Base-by-base conservation (phyloP, 2,888 invertebrate genomes). In the Chironomus tentans region DNA sequence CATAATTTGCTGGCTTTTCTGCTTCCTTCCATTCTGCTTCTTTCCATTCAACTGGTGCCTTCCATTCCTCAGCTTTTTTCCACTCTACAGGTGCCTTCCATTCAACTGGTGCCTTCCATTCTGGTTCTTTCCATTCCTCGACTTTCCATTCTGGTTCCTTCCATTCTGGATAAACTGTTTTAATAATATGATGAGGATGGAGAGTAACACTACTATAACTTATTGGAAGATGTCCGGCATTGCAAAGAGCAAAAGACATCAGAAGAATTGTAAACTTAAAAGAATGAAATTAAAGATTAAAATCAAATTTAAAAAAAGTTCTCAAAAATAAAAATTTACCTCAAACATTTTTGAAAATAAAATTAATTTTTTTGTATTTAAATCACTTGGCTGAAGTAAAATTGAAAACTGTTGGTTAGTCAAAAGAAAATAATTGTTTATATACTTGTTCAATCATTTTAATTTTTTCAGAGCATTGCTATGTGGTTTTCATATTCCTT, bases 1-100 rank as follows among this genome's bases (percentile, higher is more conserved):
- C 84, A 78, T 86, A 86, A 76, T 84, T 83, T 28, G 83, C 84
- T 76, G 85, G 85, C 1, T 84, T 85, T 13, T 82, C 80, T 22
- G 62, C 7, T n/a, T n/a, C n/a, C n/a, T n/a, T n/a, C n/a, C n/a
- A n/a, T n/a, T n/a, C n/a, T n/a, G n/a, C n/a, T 65, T 21, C 62
- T 65, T 65, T 65, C 62, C 62, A 65, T 65, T 65, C 62, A 65
- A 28, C 62, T 22, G 62, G 62, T 65, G 2, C 62, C 62, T 65
- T 1, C 62, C 62, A 65, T 13, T 50, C 50, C 7, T 50, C 50
- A 15, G 6, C 1, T 5, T 13, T 15, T 50, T 50, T 3, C 50
- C 50, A 50, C 13, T 65, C 62, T 18, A 7, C 62, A 2, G 15
- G 62, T 10, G 62, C 22, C n/a, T 69, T 46, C 68, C 68, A 68